A percentile compares a stretch with the other conserved stretches of the same genome.
Conservation (phyloP, 2,888 invertebrate species). For the Dryadula phaetusa region DNA sequence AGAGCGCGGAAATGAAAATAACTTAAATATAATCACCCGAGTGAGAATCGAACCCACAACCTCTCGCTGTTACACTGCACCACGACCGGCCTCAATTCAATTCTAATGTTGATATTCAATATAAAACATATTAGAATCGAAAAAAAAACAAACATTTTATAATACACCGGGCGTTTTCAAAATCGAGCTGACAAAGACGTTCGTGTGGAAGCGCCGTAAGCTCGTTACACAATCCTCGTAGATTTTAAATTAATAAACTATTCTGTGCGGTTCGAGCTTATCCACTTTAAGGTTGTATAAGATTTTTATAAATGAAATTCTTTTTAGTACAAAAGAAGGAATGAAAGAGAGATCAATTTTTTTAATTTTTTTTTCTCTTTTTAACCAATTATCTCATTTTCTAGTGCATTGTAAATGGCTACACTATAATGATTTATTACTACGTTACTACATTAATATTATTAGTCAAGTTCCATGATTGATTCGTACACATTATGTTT, state of each 20-base stretch:
- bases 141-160: background rate
- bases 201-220: slow-evolving; percentile 11
- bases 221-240: slow-evolving; percentile 7
- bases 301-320: background rate
- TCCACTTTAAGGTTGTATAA: slow-evolving; percentile 18
- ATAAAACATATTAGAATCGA: background rate
- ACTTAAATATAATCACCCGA: no score
- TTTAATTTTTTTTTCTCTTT: background rate
- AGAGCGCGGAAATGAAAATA: no score
- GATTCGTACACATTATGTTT: slow-evolving; percentile 6
- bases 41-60: no score
- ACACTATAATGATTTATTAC: slow-evolving; percentile 1
- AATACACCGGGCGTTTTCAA: background rate
- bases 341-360: background rate
- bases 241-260: slow-evolving; percentile 25
- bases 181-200: background rate
- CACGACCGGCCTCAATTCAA: no score
- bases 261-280: slow-evolving; percentile 12
- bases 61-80: no score
- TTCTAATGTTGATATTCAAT: no score
- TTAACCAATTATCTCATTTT: background rate
- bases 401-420: slow-evolving; percentile 16
- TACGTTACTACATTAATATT: background rate
- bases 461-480: background rate
- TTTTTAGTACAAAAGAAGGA: background rate